Evolutionary conservation across 2,113 vertebrate species (phyloP).

Genomic region (Microtus richardsoni): DNA sequence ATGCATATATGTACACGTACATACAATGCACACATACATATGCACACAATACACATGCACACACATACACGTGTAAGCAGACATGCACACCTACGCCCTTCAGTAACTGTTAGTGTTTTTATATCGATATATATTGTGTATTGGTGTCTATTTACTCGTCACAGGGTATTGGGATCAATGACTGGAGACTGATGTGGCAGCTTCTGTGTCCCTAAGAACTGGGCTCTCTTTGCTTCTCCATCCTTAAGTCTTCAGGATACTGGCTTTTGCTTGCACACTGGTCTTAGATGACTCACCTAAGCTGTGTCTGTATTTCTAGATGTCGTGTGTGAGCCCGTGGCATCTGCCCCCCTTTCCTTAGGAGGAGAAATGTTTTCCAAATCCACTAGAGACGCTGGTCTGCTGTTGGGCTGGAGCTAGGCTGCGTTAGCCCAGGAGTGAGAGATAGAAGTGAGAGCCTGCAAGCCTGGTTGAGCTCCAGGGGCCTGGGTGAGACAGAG

Average conservation of each 20-base stretch:
- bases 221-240: fast-evolving
- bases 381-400: fast-evolving
- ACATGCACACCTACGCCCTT: too few relatives aligned
- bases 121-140: fast-evolving
- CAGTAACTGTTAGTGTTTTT: background rate
- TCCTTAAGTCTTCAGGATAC: background rate
- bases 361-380: background rate
- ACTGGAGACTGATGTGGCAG: too few relatives aligned
- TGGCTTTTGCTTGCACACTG: background rate
- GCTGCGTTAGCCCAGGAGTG: fast-evolving
- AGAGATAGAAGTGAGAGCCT: too few relatives aligned
- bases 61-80: too few relatives aligned
- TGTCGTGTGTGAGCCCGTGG: fast-evolving
- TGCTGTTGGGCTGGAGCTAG: fast-evolving
- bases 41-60: too few relatives aligned
- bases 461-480: fast-evolving
- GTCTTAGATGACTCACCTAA: fast-evolving
- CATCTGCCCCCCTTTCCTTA: too few relatives aligned
- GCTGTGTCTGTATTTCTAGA: background rate
- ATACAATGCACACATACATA: background rate
- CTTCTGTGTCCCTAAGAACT: fast-evolving
- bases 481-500: background rate
- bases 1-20: background rate
- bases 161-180: fast-evolving
- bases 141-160: background rate